Evolutionary conservation across 2,888 invertebrate species (phyloP), one percentile per base, ranked within the genome.

Genomic region (Drosophila falleni): DNA sequence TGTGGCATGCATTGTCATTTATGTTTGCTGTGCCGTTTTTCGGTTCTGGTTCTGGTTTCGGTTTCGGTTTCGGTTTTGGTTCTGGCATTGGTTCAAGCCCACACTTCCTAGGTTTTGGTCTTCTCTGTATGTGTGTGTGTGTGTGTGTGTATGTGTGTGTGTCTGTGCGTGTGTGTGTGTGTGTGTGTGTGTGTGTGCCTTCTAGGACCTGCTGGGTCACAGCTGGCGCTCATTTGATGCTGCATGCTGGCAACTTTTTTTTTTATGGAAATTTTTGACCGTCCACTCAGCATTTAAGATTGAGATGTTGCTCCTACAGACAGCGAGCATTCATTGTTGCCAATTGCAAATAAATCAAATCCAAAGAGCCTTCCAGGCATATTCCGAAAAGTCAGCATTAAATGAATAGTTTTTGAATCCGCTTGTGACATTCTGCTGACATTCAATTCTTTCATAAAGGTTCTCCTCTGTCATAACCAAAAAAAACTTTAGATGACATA

Each of bases 1-100:
- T 84, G 87, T 71, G 85, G 69, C 77, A 83, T 74, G 73, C 80
- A 83, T 76, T 78, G 78, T 78, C 78, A 78, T 78, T 78, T 79
- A 69, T 79, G 75, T 78, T 78, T 78, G 71, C 76, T 72, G 62
- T 81, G 66, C 59, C 62, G 65, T 68, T 78, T 54, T 49, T 35
- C 11, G 26, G 16, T 47, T 37, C 10, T 39, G 39, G 5, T 19
- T 16, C 35, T 44, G 33, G 33, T 5, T 9, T 31, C 16, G 33
- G 33, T n/a, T 73, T 56, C 50, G 46, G n/a, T 6, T 6, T 23
- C 23, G 23, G 23, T 23, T 23, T 4, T 29, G 71, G 42, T 29
- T 37, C 29, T 37, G 47, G 29, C 50, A 46, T 53, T 47, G 41
- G 19, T 23, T 35, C 26, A 16, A 19, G 29, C 13, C 46, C 15